phyloP scores from a whole-genome alignment of 1,140 invertebrate species.

The Lepidostoma basale region DNA sequence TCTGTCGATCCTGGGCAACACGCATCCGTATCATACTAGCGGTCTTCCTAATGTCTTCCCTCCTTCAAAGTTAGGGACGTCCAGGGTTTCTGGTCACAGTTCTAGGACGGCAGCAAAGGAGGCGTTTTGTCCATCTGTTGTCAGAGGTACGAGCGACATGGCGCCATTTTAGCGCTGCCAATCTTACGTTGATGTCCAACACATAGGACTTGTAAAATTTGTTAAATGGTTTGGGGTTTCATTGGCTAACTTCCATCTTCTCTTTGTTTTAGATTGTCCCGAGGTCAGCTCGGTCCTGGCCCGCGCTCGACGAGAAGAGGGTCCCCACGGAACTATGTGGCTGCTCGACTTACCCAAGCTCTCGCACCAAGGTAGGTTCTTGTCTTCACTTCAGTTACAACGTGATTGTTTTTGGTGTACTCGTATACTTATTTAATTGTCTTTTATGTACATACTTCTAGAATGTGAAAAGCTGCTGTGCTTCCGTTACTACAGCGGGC shows the following conservation, averaged over 20 bases:
- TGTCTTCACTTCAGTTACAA: background rate
- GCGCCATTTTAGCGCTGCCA: too few species aligned
- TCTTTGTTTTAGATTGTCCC: constrained; percentile 5
- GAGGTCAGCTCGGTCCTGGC: constrained; percentile 21
- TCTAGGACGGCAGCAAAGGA: too few species aligned
- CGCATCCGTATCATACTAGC: too few species aligned
- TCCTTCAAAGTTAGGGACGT: too few species aligned
- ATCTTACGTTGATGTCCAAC: too few species aligned
- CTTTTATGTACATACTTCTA: constrained; percentile 49
- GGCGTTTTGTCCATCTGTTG: too few species aligned
- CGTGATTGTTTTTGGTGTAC: background rate
- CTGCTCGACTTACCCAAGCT: constrained; percentile 59
- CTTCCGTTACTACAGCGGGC: constrained; percentile 60
- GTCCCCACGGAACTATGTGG: constrained; percentile 52
- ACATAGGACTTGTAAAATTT: too few species aligned
- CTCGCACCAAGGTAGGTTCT: constrained; percentile 35
- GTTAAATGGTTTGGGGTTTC: too few species aligned
- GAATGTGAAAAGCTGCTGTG: constrained; percentile 61
- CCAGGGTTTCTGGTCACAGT: too few species aligned
- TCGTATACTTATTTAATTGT: background rate
- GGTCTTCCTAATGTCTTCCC: too few species aligned
- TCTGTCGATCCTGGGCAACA: too few species aligned
- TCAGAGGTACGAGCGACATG: too few species aligned
- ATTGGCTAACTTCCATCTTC: background rate
- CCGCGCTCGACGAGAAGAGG: background rate